Conservation (phyloP, 2,113 vertebrate genomes). For the Chlamydotis undulata region DNA sequence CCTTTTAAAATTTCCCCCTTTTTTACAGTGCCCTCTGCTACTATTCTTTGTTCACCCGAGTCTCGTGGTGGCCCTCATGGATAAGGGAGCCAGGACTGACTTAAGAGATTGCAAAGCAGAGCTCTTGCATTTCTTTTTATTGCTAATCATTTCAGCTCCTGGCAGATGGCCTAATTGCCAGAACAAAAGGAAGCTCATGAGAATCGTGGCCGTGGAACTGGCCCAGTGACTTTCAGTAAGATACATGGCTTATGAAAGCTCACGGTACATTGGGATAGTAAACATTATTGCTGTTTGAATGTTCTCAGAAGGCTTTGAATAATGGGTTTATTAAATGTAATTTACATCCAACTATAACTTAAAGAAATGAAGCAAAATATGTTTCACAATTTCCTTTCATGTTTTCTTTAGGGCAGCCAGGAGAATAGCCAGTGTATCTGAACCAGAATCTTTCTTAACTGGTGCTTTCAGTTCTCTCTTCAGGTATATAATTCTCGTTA, state of each 20-base stretch:
- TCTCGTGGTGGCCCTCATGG: neutral
- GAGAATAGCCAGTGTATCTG: neutral
- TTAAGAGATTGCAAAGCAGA: constrained; percentile 34
- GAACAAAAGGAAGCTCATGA: constrained; percentile 66
- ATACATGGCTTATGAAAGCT: constrained; percentile 39
- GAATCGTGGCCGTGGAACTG: constrained; percentile 45
- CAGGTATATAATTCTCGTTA: neutral
- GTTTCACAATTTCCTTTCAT: constrained; percentile 18
- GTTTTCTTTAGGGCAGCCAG: neutral
- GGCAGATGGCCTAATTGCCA: constrained; percentile 73
- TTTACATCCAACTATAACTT: constrained; percentile 65
- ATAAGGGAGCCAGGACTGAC: neutral
- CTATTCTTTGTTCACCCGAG: neutral
- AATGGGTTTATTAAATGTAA: constrained; percentile 61
- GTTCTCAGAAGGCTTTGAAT: constrained; percentile 44
- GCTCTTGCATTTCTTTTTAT: constrained; percentile 71
- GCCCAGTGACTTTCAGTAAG: constrained; percentile 66
- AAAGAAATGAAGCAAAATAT: constrained; percentile 50
- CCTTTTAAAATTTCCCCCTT: neutral
- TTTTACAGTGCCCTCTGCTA: neutral
- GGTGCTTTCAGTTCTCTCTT: constrained; percentile 27
- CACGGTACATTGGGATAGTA: constrained; percentile 36
- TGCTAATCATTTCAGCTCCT: constrained; percentile 71
- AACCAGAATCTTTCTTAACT: neutral
- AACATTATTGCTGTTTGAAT: constrained; percentile 62